These are phyloP conservation scores for Halichoerus grypus DNA, from an alignment of 2,113 vertebrate genomes.

Conservation along the genomic window DNA sequence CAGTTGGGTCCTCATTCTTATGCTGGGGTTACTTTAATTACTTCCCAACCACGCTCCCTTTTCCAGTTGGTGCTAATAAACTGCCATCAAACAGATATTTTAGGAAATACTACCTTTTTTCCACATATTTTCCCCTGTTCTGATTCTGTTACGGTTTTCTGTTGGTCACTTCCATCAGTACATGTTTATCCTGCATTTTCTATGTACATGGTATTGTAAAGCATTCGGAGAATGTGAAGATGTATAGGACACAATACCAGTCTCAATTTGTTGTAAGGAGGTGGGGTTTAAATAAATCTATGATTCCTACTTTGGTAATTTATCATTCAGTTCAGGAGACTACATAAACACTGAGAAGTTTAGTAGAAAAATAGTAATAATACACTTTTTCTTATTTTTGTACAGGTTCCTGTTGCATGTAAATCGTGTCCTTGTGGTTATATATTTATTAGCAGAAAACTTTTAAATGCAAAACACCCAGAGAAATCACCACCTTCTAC, in stretches of 20 bases:
- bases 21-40: background rate
- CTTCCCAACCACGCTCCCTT: background rate
- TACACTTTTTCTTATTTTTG: slow-evolving; percentile 41
- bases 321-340: background rate
- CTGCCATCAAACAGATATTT: slow-evolving; percentile 24
- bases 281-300: background rate
- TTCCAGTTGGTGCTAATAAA: background rate
- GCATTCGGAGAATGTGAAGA: background rate
- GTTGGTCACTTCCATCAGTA: background rate
- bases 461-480: slow-evolving; percentile 94
- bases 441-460: slow-evolving; percentile 98
- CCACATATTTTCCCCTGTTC: background rate
- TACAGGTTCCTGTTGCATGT: slow-evolving; percentile 97
- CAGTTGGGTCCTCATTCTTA: background rate
- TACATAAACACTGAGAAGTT: slow-evolving; percentile 13
- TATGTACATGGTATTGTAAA: background rate
- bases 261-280: slow-evolving; percentile 17
- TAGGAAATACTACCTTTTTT: background rate
- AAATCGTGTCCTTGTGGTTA: slow-evolving; percentile 98
- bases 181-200: background rate
- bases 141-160: background rate
- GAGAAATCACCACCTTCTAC: slow-evolving; percentile 92
- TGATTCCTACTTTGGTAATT: background rate
- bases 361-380: slow-evolving; percentile 49
- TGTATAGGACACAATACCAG: background rate